phyloP scores from a whole-genome alignment of 2,797 vertebrate genomes.

The Mus caroli region DNA sequence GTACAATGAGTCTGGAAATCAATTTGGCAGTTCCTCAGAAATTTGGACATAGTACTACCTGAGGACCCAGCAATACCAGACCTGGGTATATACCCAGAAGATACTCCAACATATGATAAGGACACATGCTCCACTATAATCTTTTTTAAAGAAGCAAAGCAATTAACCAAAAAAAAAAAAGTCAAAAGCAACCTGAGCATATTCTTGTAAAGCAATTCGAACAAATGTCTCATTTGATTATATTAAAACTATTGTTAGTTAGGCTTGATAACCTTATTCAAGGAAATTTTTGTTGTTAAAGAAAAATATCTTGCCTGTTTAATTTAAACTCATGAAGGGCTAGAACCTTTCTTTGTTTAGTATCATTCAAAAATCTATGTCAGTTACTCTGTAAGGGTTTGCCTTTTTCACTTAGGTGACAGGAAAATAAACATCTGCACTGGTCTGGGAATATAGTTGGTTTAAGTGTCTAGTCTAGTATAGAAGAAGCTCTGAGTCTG shows the following conservation, averaged over 20 bases:
- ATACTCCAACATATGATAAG: too few relatives aligned
- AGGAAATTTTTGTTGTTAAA: slow-evolving; percentile 45
- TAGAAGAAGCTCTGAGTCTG: background rate
- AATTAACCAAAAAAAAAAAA: slow-evolving; percentile 59
- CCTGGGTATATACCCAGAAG: too few relatives aligned
- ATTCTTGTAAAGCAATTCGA: slow-evolving; percentile 46
- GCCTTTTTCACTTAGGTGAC: background rate
- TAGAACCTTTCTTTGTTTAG: slow-evolving; percentile 50
- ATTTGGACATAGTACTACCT: too few relatives aligned
- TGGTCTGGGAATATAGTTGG: background rate
- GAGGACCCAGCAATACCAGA: too few relatives aligned
- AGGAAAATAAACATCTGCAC: background rate
- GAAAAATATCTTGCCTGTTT: slow-evolving; percentile 51
- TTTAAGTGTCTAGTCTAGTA: background rate
- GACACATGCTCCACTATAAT: too few relatives aligned
- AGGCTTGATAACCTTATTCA: slow-evolving; percentile 26
- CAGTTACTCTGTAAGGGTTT: slow-evolving; percentile 52
- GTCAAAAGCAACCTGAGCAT: slow-evolving; percentile 47
- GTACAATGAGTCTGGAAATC: too few relatives aligned
- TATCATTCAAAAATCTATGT: slow-evolving; percentile 52
- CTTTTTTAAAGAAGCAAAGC: slow-evolving; percentile 51
- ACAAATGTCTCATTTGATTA: slow-evolving; percentile 59
- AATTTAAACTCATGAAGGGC: slow-evolving; percentile 39
- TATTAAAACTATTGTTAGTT: background rate
- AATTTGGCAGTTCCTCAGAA: too few relatives aligned